phyloP scores from a whole-genome alignment of 2,113 vertebrate genomes.

The Solea solea region DNA sequence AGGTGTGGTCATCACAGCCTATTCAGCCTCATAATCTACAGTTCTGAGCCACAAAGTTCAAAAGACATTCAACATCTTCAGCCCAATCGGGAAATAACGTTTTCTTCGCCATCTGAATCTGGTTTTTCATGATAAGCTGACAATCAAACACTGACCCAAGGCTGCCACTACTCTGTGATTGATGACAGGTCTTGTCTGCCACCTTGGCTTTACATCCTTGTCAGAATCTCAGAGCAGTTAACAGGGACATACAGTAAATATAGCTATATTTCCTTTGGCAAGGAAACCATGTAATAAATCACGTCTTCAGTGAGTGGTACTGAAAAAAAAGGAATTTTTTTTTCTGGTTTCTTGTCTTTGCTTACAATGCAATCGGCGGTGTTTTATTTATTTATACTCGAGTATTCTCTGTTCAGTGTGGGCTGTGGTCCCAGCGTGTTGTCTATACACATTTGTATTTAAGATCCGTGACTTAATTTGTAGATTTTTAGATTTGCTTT shows the following conservation, averaged over 20 bases:
- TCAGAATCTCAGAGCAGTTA: constrained; percentile 13
- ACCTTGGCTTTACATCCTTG: constrained; percentile 9
- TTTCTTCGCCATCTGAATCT: not conserved
- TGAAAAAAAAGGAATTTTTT: not conserved
- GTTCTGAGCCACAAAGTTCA: not conserved
- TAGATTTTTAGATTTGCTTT: constrained; percentile 52
- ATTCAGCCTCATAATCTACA: constrained; percentile 34
- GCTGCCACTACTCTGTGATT: not conserved
- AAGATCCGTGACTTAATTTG: constrained; percentile 59
- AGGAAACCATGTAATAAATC: constrained; percentile 5
- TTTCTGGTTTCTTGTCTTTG: not conserved
- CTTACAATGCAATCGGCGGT: not conserved
- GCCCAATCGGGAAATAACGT: not conserved
- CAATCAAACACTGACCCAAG: constrained; percentile 7
- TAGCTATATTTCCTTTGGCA: not conserved
- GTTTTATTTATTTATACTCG: not conserved
- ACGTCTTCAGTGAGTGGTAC: not conserved
- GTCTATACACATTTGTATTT: constrained; percentile 39
- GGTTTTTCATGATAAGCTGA: constrained; percentile 5
- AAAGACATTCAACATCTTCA: not conserved
- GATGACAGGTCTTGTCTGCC: constrained; percentile 21
- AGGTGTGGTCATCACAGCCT: constrained; percentile 19
- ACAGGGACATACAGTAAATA: not conserved
- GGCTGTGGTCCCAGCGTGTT: constrained; percentile 28
- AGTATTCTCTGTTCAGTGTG: constrained; percentile 25